These are phyloP conservation scores for Acanthurus tractus DNA, from an alignment of 2,797 vertebrate genomes.

Conservation along the genomic window DNA sequence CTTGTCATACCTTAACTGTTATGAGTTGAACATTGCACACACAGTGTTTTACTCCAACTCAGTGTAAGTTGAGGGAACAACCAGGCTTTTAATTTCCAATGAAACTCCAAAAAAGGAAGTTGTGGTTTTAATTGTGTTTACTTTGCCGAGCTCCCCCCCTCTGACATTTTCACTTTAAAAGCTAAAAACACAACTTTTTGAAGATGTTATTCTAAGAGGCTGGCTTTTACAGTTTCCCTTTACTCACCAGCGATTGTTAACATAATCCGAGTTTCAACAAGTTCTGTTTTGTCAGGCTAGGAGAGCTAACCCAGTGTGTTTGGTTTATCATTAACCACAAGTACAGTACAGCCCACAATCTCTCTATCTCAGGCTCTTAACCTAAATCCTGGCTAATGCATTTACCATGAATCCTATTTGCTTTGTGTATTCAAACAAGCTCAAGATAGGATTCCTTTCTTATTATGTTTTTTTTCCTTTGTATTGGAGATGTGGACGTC, in stretches of 20 bases:
- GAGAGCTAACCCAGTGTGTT: conserved; percentile 76
- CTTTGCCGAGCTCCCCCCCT: conserved; percentile 55
- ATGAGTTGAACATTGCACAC: conserved; percentile 8
- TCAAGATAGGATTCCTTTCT: conserved; percentile 52
- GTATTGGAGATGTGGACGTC: conserved; percentile 54
- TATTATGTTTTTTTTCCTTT: conserved; percentile 70
- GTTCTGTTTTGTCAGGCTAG: conserved; percentile 78
- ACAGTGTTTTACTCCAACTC: conserved; percentile 14
- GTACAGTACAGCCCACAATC: conserved; percentile 72
- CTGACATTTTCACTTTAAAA: conserved; percentile 66
- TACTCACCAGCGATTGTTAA: conserved; percentile 73
- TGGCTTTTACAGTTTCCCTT: conserved; percentile 69
- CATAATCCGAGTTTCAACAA: conserved; percentile 85
- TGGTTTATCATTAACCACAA: conserved; percentile 82
- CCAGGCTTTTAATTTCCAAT: conserved; percentile 57
- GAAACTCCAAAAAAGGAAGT: conserved; percentile 76
- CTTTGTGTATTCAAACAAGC: conserved; percentile 64
- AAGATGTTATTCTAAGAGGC: conserved; percentile 74
- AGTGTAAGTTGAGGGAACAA: conserved; percentile 28
- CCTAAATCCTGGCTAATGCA: conserved; percentile 66
- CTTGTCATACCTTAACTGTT: conserved; percentile 26
- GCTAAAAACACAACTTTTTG: conserved; percentile 72
- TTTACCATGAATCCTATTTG: conserved; percentile 65
- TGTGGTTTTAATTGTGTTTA: conserved; percentile 75
- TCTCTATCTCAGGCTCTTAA: conserved; percentile 65